Conservation (phyloP, 2,113 vertebrate genomes). For the Phrynosoma platyrhinos region DNA sequence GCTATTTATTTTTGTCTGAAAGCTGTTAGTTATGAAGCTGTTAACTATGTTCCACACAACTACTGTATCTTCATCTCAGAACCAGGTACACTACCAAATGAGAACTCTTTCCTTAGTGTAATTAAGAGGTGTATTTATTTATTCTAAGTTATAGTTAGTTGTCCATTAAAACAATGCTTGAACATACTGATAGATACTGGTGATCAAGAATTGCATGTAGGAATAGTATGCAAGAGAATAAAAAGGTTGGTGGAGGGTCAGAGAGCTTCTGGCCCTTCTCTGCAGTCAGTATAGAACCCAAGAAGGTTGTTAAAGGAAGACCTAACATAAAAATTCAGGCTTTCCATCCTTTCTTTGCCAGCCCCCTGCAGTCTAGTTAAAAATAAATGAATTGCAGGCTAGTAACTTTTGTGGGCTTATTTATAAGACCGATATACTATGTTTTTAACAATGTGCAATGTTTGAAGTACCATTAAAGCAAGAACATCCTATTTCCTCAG, state of each 20-base stretch:
- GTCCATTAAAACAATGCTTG: neutral
- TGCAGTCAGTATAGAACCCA: neutral
- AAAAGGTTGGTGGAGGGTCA: no score
- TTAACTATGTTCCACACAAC: neutral
- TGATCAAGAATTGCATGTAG: no score
- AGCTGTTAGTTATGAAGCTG: no score
- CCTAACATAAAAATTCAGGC: neutral
- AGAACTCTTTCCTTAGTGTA: neutral
- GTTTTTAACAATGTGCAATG: constrained; percentile 3
- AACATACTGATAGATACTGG: no score
- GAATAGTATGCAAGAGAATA: no score
- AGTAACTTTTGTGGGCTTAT: neutral
- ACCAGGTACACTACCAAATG: neutral
- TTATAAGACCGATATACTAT: neutral
- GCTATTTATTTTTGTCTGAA: no score
- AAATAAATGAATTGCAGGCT: neutral
- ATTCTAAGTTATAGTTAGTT: no score
- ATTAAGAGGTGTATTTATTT: no score
- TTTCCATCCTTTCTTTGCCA: neutral
- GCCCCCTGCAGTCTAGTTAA: neutral
- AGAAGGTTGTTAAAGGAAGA: neutral
- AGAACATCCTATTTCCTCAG: constrained; percentile 32
- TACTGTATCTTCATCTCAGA: neutral
- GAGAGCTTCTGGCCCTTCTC: neutral
- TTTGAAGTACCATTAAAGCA: constrained; percentile 39